Percentiles rank a stretch among this genome's conserved stretches.
Evolutionary conservation across 2,113 vertebrate genomes (phyloP).

Genomic region (Verasper variegatus): DNA sequence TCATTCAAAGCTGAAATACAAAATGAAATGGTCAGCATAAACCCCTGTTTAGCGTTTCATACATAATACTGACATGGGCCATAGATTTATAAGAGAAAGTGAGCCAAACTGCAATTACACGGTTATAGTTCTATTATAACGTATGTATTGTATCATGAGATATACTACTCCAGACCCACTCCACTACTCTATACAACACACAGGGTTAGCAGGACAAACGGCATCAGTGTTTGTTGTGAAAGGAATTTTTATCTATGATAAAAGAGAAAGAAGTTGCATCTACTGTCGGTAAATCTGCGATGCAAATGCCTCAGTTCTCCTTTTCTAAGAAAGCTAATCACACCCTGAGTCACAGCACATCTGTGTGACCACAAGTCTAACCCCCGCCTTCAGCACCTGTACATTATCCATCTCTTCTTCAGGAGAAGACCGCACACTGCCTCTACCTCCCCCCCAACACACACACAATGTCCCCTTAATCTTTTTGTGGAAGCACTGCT

Average conservation of each 20-base stretch:
- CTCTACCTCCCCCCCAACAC: too few relatives aligned
- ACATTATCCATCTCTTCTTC: conserved; percentile 27
- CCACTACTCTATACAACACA: not conserved
- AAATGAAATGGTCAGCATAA: conserved; percentile 11
- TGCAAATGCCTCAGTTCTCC: conserved; percentile 15
- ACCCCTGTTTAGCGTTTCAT: not conserved
- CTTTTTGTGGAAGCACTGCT: conserved; percentile 39
- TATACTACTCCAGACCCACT: not conserved
- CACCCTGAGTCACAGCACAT: not conserved
- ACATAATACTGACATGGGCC: too few relatives aligned
- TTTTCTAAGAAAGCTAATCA: conserved; percentile 1
- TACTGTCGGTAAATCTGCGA: conserved; percentile 11
- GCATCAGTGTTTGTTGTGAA: conserved; percentile 1
- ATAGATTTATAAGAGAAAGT: not conserved
- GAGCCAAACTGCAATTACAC: not conserved
- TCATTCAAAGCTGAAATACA: conserved; percentile 11
- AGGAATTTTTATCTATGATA: not conserved
- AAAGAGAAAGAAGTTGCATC: conserved; percentile 9
- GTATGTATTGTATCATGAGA: too few relatives aligned
- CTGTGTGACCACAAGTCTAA: conserved; percentile 24
- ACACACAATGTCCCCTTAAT: too few relatives aligned
- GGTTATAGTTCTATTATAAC: not conserved
- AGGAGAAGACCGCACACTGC: conserved; percentile 9
- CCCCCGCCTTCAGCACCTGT: conserved; percentile 30
- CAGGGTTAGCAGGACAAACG: not conserved